A percentile compares a stretch with the other conserved stretches of the same genome.
These are phyloP conservation scores for Ceyx margarethae DNA, from an alignment of 2,113 vertebrate genomes.

Conservation along the genomic window DNA sequence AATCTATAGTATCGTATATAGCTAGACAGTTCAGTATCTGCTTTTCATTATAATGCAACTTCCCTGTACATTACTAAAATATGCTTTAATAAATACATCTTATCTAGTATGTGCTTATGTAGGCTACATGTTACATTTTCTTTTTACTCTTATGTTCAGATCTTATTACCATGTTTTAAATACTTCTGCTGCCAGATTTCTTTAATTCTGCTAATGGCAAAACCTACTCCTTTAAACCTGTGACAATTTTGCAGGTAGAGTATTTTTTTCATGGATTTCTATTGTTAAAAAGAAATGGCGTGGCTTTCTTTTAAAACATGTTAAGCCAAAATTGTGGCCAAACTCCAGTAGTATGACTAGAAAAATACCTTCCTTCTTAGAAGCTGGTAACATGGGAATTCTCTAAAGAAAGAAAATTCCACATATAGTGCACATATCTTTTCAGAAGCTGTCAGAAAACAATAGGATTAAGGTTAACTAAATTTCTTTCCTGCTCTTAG, in stretches of 20 bases:
- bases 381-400: background rate
- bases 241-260: background rate
- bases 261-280: background rate
- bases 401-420: background rate
- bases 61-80: conserved; percentile 4
- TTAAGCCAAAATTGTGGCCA: background rate
- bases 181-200: background rate
- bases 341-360: background rate
- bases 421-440: background rate
- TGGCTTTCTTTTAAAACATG: background rate
- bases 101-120: background rate
- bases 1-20: background rate
- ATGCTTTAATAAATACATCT: conserved; percentile 6
- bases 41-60: conserved; percentile 12
- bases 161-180: background rate
- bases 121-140: background rate
- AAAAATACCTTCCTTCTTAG: background rate
- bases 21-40: background rate
- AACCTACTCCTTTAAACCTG: background rate
- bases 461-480: conserved; percentile 5
- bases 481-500: background rate
- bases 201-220: background rate
- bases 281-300: background rate
- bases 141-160: background rate
- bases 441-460: background rate